phyloP scores from a whole-genome alignment of 92 coral and sea anemone genomes.

The Siderastrea siderea region DNA sequence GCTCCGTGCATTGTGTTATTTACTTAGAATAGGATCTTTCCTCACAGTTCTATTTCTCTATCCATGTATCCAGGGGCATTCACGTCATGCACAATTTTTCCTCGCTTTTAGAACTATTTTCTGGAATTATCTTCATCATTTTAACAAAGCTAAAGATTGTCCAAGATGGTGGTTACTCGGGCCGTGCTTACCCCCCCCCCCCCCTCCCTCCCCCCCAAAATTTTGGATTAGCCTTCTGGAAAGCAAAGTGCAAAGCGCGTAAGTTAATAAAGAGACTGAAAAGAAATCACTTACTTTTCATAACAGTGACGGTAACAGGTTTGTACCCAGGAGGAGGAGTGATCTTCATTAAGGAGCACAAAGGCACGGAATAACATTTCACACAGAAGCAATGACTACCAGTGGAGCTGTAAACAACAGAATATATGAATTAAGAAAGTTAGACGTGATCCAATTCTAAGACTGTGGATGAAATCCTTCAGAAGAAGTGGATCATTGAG shows the following conservation, averaged over 20 bases:
- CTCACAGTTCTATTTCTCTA: no score
- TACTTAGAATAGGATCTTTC: no score
- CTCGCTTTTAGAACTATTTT: no score
- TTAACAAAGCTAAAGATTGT: no score
- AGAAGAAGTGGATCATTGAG: not conserved
- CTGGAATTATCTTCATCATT: not conserved
- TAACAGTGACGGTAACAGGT: conserved; percentile 72
- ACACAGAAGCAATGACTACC: conserved; percentile 84
- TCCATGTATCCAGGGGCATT: no score
- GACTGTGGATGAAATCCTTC: not conserved
- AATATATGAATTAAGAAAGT: not conserved
- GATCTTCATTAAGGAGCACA: conserved; percentile 72
- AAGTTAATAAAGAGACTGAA: not conserved
- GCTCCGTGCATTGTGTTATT: no score
- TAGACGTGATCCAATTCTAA: no score
- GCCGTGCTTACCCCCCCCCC: not conserved
- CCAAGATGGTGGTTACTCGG: no score
- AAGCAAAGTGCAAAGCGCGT: no score
- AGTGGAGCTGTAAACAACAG: not conserved
- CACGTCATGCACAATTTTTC: no score
- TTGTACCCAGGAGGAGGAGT: conserved; percentile 73
- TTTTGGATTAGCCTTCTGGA: no score
- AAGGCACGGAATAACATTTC: conserved; percentile 57
- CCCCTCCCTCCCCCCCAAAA: not conserved
- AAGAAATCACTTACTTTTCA: conserved; percentile 56